These are phyloP conservation scores for Vollenhovia emeryi DNA, from an alignment of 1,140 invertebrate genomes.

Conservation along the genomic window DNA sequence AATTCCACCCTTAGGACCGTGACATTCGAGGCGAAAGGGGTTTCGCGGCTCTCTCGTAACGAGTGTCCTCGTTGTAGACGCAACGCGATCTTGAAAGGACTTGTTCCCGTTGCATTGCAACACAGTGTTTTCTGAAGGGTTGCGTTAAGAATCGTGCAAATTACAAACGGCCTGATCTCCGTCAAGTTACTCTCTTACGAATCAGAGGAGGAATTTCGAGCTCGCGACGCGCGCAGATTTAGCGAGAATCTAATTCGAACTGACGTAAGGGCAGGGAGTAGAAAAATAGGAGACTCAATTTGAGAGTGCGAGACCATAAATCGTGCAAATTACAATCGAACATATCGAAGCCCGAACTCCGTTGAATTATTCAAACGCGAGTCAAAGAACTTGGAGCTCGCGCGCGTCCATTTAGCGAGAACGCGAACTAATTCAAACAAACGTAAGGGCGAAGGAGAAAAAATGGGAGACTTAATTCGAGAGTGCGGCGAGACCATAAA, in stretches of 20 bases:
- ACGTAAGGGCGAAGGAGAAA: constrained; percentile 24
- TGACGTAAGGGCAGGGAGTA: constrained; percentile 15
- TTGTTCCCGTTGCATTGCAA: background rate
- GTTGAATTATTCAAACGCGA: too few relatives aligned
- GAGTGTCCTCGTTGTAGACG: constrained; percentile 51
- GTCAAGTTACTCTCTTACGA: background rate
- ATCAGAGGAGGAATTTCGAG: background rate
- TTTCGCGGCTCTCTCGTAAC: constrained; percentile 54
- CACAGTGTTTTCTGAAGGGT: background rate
- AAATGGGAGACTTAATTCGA: constrained; percentile 69
- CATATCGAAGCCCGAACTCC: too few relatives aligned
- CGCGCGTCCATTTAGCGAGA: background rate
- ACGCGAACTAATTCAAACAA: background rate
- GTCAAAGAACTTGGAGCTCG: too few relatives aligned
- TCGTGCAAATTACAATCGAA: too few relatives aligned
- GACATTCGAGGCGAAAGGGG: constrained; percentile 78
- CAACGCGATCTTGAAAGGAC: constrained; percentile 37
- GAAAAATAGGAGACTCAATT: too few relatives aligned
- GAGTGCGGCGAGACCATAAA: constrained; percentile 43
- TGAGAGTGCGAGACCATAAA: too few relatives aligned
- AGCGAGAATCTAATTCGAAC: constrained; percentile 39
- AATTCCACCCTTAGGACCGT: constrained; percentile 64
- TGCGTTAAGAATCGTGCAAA: background rate
- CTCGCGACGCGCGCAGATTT: too few relatives aligned
- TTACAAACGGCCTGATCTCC: background rate